These are phyloP conservation scores for Pinna nobilis DNA, from an alignment of 1,140 invertebrate genomes.

Conservation along the genomic window DNA sequence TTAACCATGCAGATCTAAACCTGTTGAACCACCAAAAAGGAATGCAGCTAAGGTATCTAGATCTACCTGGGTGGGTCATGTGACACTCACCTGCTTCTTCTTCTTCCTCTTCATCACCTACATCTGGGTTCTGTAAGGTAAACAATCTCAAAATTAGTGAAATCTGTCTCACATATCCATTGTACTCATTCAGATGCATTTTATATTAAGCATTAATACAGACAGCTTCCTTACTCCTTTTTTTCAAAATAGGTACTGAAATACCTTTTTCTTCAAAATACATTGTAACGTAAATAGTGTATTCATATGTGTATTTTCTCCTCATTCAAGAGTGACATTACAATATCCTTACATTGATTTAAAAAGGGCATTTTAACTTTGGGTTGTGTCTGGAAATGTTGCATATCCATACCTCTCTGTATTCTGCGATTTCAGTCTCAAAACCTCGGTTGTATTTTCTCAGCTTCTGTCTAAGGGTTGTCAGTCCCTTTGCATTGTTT, in stretches of 20 bases:
- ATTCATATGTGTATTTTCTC: background rate
- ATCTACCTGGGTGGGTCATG: too few species aligned
- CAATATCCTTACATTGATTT: too few species aligned
- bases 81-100: conserved; percentile 67
- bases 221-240: background rate
- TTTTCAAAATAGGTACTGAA: background rate
- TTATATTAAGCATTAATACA: background rate
- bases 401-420: conserved; percentile 80
- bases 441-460: conserved; percentile 97
- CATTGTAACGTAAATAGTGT: background rate
- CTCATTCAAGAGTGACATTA: background rate
- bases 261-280: background rate
- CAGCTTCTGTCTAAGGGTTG: conserved; percentile 95
- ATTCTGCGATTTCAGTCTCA: conserved; percentile 88
- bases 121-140: conserved; percentile 83
- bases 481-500: conserved; percentile 93
- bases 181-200: background rate
- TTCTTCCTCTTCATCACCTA: conserved; percentile 82
- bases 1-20: too few species aligned
- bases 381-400: conserved; percentile 9
- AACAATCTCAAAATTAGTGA: background rate
- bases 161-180: background rate
- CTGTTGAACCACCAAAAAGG: too few species aligned
- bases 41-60: too few species aligned
- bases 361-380: too few species aligned